These are phyloP conservation scores for Fragum whitleyi DNA, from an alignment of 2,888 invertebrate species.

Conservation along the genomic window DNA sequence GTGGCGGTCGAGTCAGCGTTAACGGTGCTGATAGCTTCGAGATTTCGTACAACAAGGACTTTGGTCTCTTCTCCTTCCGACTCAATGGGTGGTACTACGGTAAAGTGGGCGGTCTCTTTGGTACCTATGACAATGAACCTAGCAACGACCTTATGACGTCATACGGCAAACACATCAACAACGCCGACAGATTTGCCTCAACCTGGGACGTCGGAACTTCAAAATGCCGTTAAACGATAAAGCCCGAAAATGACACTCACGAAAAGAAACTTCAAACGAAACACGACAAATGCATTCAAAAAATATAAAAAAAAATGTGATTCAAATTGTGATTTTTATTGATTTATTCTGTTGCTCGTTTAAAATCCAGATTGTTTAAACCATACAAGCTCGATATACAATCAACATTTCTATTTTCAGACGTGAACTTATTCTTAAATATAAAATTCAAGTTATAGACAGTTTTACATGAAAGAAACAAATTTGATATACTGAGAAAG, in stretches of 20 bases:
- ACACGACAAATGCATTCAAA: too few relatives aligned
- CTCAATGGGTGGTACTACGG: slow-evolving; percentile 96
- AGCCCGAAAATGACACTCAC: background rate
- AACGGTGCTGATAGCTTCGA: slow-evolving; percentile 86
- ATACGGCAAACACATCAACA: slow-evolving; percentile 86
- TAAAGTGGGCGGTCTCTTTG: slow-evolving; percentile 93
- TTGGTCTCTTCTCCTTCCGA: slow-evolving; percentile 86
- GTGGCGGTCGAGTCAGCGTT: slow-evolving; percentile 81
- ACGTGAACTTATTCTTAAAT: too few relatives aligned
- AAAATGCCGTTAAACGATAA: slow-evolving; percentile 55
- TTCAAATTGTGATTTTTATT: too few relatives aligned
- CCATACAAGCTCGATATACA: too few relatives aligned
- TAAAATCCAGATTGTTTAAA: too few relatives aligned
- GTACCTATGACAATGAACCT: slow-evolving; percentile 95
- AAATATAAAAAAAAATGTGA: too few relatives aligned
- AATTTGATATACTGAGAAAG: too few relatives aligned
- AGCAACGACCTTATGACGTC: slow-evolving; percentile 92
- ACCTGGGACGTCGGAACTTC: slow-evolving; percentile 87
- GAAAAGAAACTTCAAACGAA: too few relatives aligned
- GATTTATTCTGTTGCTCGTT: too few relatives aligned
- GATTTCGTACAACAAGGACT: slow-evolving; percentile 84
- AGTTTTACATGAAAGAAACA: too few relatives aligned
- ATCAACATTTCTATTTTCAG: too few relatives aligned
- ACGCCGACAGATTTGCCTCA: slow-evolving; percentile 90
- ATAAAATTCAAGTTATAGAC: too few relatives aligned